Conservation (phyloP, 2,113 vertebrate species). For the Vulpes ferrilata region DNA sequence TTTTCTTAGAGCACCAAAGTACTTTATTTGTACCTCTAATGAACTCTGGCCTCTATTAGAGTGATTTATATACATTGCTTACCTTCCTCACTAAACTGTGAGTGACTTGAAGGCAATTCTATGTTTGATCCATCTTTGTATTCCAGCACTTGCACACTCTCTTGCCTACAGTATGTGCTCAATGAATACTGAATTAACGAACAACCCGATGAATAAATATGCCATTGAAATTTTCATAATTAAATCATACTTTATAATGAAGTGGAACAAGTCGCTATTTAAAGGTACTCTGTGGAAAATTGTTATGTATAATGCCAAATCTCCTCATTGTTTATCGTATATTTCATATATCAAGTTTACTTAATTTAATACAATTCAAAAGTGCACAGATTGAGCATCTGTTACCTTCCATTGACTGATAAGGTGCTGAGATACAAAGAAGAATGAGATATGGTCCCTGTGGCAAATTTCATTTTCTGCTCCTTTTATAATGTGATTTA, state of each 20-base stretch:
- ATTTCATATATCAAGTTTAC: slow-evolving; percentile 73
- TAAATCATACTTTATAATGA: slow-evolving; percentile 83
- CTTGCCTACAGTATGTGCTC: slow-evolving; percentile 66
- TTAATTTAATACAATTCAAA: slow-evolving; percentile 72
- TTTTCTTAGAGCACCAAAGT: background rate
- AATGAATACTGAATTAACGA: slow-evolving; percentile 72
- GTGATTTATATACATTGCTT: background rate
- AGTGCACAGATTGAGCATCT: slow-evolving; percentile 71
- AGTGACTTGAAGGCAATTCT: slow-evolving; percentile 57
- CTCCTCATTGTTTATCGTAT: slow-evolving; percentile 68
- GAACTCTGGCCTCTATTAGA: background rate
- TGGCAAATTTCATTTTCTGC: slow-evolving; percentile 34
- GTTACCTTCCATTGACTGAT: slow-evolving; percentile 58
- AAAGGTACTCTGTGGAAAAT: slow-evolving; percentile 72
- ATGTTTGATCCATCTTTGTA: slow-evolving; percentile 54
- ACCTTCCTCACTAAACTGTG: slow-evolving; percentile 52
- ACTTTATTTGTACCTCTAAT: slow-evolving; percentile 24
- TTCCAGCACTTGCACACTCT: slow-evolving; percentile 23
- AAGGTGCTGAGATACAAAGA: slow-evolving; percentile 38
- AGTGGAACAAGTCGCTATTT: slow-evolving; percentile 74
- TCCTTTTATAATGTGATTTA: slow-evolving; percentile 17
- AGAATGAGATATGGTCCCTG: slow-evolving; percentile 15
- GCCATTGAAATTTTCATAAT: slow-evolving; percentile 75
- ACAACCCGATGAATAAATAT: slow-evolving; percentile 75
- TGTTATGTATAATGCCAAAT: slow-evolving; percentile 69